Base-by-base conservation (phyloP, 2,113 vertebrate species). In the Trichechus manatus region DNA sequence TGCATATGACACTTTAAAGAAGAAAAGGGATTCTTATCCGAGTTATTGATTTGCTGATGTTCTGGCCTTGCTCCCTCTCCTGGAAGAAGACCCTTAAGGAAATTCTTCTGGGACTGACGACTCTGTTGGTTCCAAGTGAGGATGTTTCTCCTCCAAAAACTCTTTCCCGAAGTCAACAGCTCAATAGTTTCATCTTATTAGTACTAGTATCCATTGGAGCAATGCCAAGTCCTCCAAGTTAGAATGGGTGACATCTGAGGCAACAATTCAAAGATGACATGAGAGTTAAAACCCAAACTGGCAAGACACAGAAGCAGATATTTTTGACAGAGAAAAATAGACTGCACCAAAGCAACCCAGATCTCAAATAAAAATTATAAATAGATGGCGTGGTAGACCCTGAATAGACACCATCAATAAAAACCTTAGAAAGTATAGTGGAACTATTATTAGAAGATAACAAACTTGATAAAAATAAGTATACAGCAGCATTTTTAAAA, bases 361-460 rank as follows among this genome's bases (percentile, higher is more conserved):
- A 14, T 42, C 72, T 27, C 39, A 72, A 33, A 20, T 1, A 50
- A 20, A 33, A 25, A 39, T 33, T 39, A 33, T 22, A 29, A 36
- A 29, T 23, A 23, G 1, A 25, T 23, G 19, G 31, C 3, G 2
- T 1, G 27, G 44, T 6, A 47, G 36, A 22, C 1, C 29, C 25
- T 11, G 36, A 44, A 5, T 33, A 11, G 3, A 20, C 25, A 14
- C 36, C 44, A 0, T 7, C 23, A 27, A 5, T 7, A 9, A 85
- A 74, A 59, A 47, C 8, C 7, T 31, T 25, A 9, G 36, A 29
- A 80, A 79, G 2, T 15, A 2, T 3, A 6, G 15, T 31, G 15
- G 7, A 36, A n/a, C 14, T n/a, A 7, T 44, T 39, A 7, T 39
- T 19, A 42, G 64, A n/a, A 77, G 89, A 81, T 1, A 82, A 11